Evolutionary conservation across 1,140 invertebrate genomes (phyloP), one percentile per base, ranked within the genome.

Genomic region (Scaptomyza graminum): DNA sequence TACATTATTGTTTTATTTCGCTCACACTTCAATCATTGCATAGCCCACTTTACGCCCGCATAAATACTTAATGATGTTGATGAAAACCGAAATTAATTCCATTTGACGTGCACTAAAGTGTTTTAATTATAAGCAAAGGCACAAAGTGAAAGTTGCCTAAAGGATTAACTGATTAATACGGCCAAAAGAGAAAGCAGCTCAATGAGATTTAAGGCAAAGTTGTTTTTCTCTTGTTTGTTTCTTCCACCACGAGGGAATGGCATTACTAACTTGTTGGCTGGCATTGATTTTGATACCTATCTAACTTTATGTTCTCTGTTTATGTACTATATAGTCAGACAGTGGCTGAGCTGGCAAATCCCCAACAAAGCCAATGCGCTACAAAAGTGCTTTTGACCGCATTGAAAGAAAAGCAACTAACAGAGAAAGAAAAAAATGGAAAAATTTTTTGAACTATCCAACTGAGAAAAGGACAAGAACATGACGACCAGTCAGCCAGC

Each of bases 351-450:
- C 64, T 74, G 75, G 43, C 67, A 88, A 87, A 82, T 78, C 74
- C 75, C 71, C 66, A 80, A 87, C 83, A 87, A 87, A 88, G 79
- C 78, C 82, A 87, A 81, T 69, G 51, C 65, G 66, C 81, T 76
- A 83, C 76, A 84, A 85, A 79, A 59, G 77, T 61, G 56, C 22
- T 57, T 61, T 54, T 60, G 66, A 61, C 65, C 71, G 68, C 76
- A 73, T 41, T 71, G 70, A 72, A 81, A 68, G 72, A 78, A 77
- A 62, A 47, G 63, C 67, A 73, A 65, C 55, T 44, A 74, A 49
- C 49, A 56, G 50, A 61, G 44, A 59, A 56, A 64, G 49, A 63
- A 59, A 57, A 25, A 77, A 25, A 37, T 34, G 54, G 44, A 37
- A 50, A 61, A 49, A 61, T 74, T 76, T 63, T 74, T 87, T 81